Percentiles rank a stretch among this genome's conserved stretches.
Conservation (phyloP, 1,140 invertebrate genomes). For the Stegodyphus dumicola region DNA sequence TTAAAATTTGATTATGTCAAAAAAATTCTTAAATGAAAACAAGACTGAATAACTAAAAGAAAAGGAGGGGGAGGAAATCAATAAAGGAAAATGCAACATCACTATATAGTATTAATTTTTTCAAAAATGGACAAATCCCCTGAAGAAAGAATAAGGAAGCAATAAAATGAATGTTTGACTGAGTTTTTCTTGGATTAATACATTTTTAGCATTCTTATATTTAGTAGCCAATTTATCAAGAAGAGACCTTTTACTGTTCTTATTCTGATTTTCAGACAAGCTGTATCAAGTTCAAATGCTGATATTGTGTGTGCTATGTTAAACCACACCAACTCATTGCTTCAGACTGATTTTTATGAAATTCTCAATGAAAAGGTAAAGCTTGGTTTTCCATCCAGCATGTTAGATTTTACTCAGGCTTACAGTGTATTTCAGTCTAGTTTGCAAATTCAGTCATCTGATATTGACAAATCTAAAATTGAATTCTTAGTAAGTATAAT, state of each 20-base stretch:
- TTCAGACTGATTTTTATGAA: constrained; percentile 88
- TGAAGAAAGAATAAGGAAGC: too few relatives aligned
- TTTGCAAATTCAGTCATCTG: constrained; percentile 76
- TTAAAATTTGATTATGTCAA: too few relatives aligned
- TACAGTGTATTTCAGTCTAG: constrained; percentile 79
- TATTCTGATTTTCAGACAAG: constrained; percentile 73
- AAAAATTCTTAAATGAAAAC: too few relatives aligned
- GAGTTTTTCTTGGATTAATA: too few relatives aligned
- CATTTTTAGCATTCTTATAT: background rate
- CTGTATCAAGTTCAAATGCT: constrained; percentile 88
- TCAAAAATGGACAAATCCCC: too few relatives aligned
- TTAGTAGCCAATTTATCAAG: background rate
- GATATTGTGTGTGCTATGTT: constrained; percentile 97
- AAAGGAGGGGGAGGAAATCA: too few relatives aligned
- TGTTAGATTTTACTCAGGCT: constrained; percentile 77
- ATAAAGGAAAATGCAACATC: too few relatives aligned
- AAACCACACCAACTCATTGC: constrained; percentile 88
- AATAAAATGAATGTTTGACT: too few relatives aligned
- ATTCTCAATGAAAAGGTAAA: constrained; percentile 81
- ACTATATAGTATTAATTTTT: too few relatives aligned
- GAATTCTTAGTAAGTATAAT: constrained; percentile 75
- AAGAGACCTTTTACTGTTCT: background rate
- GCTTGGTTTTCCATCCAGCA: constrained; percentile 86
- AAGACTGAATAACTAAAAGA: too few relatives aligned
- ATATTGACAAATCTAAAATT: constrained; percentile 80